Evolutionary conservation across 2,797 vertebrate species (phyloP), one percentile per base, ranked within the genome.

Genomic region (Cirrhinus molitorella): DNA sequence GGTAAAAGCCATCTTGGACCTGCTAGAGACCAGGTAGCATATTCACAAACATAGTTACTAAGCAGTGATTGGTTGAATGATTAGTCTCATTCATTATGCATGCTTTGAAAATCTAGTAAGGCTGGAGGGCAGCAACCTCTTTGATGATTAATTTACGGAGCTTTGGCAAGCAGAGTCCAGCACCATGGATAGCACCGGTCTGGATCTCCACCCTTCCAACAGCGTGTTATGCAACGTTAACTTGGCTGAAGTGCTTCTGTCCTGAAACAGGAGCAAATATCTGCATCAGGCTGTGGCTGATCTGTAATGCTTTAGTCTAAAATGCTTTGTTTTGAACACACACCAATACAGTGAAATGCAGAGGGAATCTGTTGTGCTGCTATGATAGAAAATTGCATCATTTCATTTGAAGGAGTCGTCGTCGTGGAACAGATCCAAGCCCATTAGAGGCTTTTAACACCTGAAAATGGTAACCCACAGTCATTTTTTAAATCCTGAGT

Each of bases 171-270:
- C 31, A 43, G 59, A 45, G 76, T 43, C 81, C 84, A 94, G 92
- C 89, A 94, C 93, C 92, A 28, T 5, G 92, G 93, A 87, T 87
- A 94, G 92, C 66, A 90, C 90, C 6, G 55, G 17, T 63, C 53
- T 51, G 61, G 37, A 55, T 28, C 45, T 31, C 59, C 78, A 55
- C 70, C 59, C 28, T 37, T 75, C 72, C 28, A 31, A 43, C 6
- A 0, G 25, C 1, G 5, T 51, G 59, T 59, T 61, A 14, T 77
- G 40, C 5, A 76, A 43, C 21, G 49, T 49, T 51, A 65, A 65
- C 43, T 81, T 81, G 57, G 21, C 55, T 34, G 37, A 47, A 40
- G 43, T 47, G 45, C 5, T 53, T 31, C 51, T 57, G 78, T 80
- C 78, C 66, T 14, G 14, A 65, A 40, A 40, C 70, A 19, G 45